Percentiles rank a stretch among this genome's conserved stretches.
Conservation (phyloP, 2,797 vertebrate genomes). For the Pseudotriccus pelzelni region DNA sequence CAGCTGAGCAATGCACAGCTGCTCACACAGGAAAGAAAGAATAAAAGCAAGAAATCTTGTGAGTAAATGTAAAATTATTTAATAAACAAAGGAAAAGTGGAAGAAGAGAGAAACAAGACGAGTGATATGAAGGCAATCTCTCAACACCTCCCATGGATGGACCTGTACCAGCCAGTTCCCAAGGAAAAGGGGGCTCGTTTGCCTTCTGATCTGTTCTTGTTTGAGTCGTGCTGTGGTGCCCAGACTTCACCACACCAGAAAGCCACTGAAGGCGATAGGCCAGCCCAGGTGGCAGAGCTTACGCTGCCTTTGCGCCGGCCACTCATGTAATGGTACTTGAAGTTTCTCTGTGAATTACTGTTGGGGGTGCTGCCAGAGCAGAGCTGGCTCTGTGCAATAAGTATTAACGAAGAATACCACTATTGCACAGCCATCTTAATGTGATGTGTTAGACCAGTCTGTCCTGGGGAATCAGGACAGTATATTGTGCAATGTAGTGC, state of each 20-base stretch:
- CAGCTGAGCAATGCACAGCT: not conserved
- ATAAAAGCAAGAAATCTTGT: not conserved
- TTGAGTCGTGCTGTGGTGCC: not conserved
- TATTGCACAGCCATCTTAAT: not conserved
- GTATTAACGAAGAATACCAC: not conserved
- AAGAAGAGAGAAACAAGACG: not conserved
- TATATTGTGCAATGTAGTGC: not conserved
- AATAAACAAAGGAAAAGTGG: not conserved
- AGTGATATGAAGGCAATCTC: fast-evolving
- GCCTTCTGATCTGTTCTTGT: not conserved
- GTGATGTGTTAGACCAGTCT: not conserved
- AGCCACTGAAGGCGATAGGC: not conserved
- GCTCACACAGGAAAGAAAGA: not conserved
- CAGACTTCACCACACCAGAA: not conserved
- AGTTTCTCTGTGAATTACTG: not conserved
- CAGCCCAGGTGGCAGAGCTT: not conserved
- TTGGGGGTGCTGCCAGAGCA: not conserved
- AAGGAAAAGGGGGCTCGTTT: not conserved
- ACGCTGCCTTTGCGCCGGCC: not conserved
- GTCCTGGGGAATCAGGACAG: not conserved
- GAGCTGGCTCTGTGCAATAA: not conserved
- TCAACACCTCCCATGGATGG: not conserved
- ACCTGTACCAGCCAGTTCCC: not conserved
- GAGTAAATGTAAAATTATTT: not conserved
- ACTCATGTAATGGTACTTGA: not conserved